Evolutionary conservation across 2,113 vertebrate species (phyloP), one percentile per base, ranked within the genome.

Genomic region (Pavo muticus): DNA sequence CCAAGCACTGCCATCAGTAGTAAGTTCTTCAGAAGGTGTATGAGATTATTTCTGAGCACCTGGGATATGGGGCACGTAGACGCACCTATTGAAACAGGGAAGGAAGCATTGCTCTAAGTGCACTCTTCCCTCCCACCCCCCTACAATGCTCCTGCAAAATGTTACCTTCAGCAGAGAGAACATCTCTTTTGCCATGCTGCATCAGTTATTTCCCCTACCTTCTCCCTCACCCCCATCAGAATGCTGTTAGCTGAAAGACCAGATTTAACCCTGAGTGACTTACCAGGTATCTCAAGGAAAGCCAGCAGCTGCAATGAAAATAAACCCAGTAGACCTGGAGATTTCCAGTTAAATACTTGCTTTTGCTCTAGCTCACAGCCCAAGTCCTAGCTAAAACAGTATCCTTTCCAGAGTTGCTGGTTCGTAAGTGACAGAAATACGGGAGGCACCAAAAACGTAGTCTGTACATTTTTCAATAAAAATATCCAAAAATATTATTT

Each of bases 341-440:
- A 42, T 17, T 87, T 95, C 67, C 76, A 70, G 52, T 50, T 88
- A 88, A 86, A 71, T 60, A 20, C n/a, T 90, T 77, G 37, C 3
- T 91, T n/a, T 93, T 87, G 61, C 80, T 88, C 6, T 80, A 78
- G 69, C 47, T 93, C 83, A 72, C 73, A 74, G 61, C 50, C 48
- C 30, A 78, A 71, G 42, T 57, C 35, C 81, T 84, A 94, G 45
- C 69, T 86, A 91, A 72, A 25, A 52, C 44, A 75, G 68, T 37
- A 61, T 93, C 83, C 48, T 90, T 93, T 88, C 73, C 76, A 76
- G 57, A 90, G 48, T 57, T 94, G 85, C 82, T 94, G 92, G 92
- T 88, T 93, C 87, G 35, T 74, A 76, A 91, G 73, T 76, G 77
- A 91, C 77, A 94, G 67, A 91, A 91, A 78, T 67, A 90, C 6